These are phyloP conservation scores for Drosophila athabasca DNA, from an alignment of 1,140 invertebrate genomes.

Conservation along the genomic window DNA sequence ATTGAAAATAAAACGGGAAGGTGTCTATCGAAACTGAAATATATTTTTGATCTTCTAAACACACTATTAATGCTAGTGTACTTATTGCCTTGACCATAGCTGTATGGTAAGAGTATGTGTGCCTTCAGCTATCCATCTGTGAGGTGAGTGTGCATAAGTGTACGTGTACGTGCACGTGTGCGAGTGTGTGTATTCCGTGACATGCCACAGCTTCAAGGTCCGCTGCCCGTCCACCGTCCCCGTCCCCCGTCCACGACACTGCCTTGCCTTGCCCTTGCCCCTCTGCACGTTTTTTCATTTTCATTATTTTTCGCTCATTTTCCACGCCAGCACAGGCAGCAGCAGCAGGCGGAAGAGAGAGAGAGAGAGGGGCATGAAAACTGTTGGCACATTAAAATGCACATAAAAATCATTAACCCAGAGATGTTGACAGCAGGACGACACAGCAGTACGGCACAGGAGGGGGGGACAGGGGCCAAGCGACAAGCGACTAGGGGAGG, in stretches of 20 bases:
- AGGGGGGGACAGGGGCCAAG: no score
- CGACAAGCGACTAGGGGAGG: conserved; percentile 10
- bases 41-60: no score
- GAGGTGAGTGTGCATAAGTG: conserved; percentile 7
- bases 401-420: conserved; percentile 64
- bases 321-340: conserved; percentile 22
- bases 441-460: background rate
- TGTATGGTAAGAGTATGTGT: no score
- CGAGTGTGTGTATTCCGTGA: conserved; percentile 6
- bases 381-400: conserved; percentile 61
- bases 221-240: background rate
- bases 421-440: conserved; percentile 41
- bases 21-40: no score
- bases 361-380: conserved; percentile 11
- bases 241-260: background rate
- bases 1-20: no score
- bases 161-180: conserved; percentile 41
- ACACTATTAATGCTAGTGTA: no score
- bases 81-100: no score
- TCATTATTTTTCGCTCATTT: conserved; percentile 48
- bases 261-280: background rate
- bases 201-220: conserved; percentile 40
- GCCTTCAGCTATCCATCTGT: no score
- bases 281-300: conserved; percentile 25
- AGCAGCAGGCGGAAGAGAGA: background rate